Evolutionary conservation across 2,797 vertebrate genomes (phyloP).

Genomic region (Staurois parvus): DNA sequence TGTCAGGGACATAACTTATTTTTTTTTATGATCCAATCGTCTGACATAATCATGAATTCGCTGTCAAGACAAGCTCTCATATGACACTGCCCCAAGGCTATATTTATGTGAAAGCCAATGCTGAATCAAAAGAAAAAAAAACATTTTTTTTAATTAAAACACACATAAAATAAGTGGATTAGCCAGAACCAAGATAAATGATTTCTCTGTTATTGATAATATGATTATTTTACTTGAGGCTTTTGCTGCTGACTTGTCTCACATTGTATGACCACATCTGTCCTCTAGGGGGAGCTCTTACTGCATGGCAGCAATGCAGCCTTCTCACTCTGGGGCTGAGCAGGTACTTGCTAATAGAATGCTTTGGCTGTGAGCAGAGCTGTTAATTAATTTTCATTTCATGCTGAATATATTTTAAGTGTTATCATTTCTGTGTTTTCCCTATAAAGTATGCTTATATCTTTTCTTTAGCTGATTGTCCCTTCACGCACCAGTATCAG

Average conservation of each 20-base stretch:
- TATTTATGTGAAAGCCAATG: not conserved
- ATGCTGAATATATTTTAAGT: slow-evolving; percentile 26
- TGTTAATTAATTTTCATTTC: slow-evolving; percentile 11
- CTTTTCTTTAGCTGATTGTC: not conserved
- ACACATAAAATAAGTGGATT: not conserved
- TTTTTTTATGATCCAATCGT: not conserved
- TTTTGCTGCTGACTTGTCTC: not conserved
- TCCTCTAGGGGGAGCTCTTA: slow-evolving; percentile 21
- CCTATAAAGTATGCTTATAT: not conserved
- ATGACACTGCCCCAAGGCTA: not conserved
- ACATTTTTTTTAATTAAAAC: not conserved
- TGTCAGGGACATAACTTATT: not conserved
- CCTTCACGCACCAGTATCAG: not conserved
- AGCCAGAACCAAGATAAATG: not conserved
- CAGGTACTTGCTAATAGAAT: not conserved
- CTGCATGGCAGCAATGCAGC: not conserved
- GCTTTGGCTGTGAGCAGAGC: not conserved
- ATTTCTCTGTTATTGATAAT: not conserved
- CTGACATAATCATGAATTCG: not conserved
- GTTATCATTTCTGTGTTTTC: not conserved
- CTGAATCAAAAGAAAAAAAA: not conserved
- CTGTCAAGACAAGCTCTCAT: not conserved
- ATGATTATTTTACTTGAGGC: not conserved
- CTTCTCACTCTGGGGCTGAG: not conserved
- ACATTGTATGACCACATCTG: not conserved